Percentiles rank a stretch among this genome's conserved stretches.
phyloP scores from a whole-genome alignment of 2,113 vertebrate genomes.

The Electrona antarctica region DNA sequence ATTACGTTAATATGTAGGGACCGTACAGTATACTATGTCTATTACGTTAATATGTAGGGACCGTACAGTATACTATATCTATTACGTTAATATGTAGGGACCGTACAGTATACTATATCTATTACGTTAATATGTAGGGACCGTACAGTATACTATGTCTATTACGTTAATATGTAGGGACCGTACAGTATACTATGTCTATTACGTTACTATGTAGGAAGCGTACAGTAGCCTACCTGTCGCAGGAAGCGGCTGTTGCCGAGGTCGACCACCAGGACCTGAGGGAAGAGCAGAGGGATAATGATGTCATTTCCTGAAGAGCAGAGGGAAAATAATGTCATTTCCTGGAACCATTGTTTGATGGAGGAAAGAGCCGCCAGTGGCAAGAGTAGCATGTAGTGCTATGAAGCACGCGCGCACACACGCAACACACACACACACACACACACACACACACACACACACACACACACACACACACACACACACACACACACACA shows the following conservation, averaged over 20 bases:
- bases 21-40: too few species aligned
- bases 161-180: too few species aligned
- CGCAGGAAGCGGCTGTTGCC: slow-evolving; percentile 92
- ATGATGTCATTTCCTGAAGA: slow-evolving; percentile 69
- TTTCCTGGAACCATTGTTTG: slow-evolving; percentile 69
- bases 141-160: too few species aligned
- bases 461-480: slow-evolving; percentile 6
- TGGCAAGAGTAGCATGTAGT: not conserved
- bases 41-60: too few species aligned
- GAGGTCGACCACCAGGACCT: slow-evolving; percentile 96
- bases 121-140: too few species aligned
- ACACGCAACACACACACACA: slow-evolving; percentile 20
- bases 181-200: too few species aligned
- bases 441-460: slow-evolving; percentile 15
- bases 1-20: too few species aligned
- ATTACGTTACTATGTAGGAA: not conserved
- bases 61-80: too few species aligned
- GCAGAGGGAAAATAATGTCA: slow-evolving; percentile 60
- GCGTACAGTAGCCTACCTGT: slow-evolving; percentile 79
- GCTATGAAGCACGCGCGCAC: not conserved
- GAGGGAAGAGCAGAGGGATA: slow-evolving; percentile 47
- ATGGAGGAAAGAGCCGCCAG: not conserved
- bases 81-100: too few species aligned
- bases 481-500: slow-evolving; percentile 13
- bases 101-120: too few species aligned